These are phyloP conservation scores for Vidua chalybeata DNA, from an alignment of 2,113 vertebrate species.

Conservation along the genomic window DNA sequence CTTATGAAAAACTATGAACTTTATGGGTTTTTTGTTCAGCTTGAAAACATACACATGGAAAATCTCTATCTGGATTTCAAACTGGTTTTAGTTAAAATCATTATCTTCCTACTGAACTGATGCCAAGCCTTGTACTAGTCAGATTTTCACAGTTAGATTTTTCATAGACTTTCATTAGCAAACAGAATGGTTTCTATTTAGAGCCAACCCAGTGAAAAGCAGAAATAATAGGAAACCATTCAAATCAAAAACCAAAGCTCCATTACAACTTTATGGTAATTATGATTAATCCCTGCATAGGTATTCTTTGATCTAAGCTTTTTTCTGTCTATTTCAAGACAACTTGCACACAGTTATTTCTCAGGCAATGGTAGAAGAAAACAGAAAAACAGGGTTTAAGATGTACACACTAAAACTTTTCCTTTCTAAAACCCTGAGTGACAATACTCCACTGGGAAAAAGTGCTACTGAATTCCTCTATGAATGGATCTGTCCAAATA, in stretches of 20 bases:
- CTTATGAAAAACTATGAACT: neutral
- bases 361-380: neutral
- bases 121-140: neutral
- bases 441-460: neutral
- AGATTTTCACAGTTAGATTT: conserved; percentile 1
- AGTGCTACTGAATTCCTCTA: neutral
- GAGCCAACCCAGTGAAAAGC: neutral
- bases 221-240: conserved; percentile 24
- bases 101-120: neutral
- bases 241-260: neutral
- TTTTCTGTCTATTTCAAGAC: neutral
- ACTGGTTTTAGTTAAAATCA: neutral
- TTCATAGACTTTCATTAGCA: conserved; percentile 13
- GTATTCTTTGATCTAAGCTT: neutral
- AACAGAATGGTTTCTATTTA: conserved; percentile 28
- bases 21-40: neutral
- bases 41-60: neutral
- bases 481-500: neutral
- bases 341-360: neutral
- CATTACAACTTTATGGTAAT: neutral
- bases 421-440: neutral
- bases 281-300: neutral
- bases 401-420: neutral
- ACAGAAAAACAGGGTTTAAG: neutral
- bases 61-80: neutral